A percentile compares a stretch with the other conserved stretches of the same genome.
These are phyloP conservation scores for Spea multiplicata DNA, from an alignment of 2,113 vertebrate species.

Conservation along the genomic window DNA sequence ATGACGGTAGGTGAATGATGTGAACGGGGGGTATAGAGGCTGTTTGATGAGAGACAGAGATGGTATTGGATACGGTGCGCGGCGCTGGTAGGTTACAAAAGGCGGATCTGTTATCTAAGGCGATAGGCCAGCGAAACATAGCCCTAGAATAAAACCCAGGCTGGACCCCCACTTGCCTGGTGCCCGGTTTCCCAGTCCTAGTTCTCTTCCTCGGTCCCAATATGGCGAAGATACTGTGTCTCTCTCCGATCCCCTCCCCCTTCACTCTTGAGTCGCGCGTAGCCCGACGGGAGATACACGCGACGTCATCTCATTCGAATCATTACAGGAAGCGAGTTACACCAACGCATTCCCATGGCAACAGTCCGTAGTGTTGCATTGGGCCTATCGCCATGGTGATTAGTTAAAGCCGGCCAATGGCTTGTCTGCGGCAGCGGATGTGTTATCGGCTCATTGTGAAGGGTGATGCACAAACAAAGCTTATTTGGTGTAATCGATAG, in stretches of 20 bases:
- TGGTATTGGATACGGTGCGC: too few species aligned
- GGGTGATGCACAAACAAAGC: too few species aligned
- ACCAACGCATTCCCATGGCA: constrained; percentile 63
- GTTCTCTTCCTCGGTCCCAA: constrained; percentile 49
- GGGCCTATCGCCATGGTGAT: neutral
- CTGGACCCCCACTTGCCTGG: constrained; percentile 41
- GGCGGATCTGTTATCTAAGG: too few species aligned
- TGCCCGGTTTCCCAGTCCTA: constrained; percentile 36
- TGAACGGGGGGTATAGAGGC: too few species aligned
- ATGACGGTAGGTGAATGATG: too few species aligned
- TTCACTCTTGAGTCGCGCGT: constrained; percentile 48
- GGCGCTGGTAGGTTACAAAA: too few species aligned
- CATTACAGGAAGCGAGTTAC: constrained; percentile 64
- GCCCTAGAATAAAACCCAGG: neutral
- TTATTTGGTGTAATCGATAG: too few species aligned
- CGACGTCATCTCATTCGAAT: constrained; percentile 73
- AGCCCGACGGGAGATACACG: constrained; percentile 70
- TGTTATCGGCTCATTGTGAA: too few species aligned
- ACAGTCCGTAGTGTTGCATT: constrained; percentile 42
- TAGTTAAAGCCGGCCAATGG: too few species aligned
- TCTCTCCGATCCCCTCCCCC: neutral
- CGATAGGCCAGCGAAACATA: too few species aligned
- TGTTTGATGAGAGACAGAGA: too few species aligned
- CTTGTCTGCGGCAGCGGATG: too few species aligned
- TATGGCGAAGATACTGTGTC: constrained; percentile 55